These are phyloP conservation scores for Anthophora plumipes DNA, from an alignment of 2,888 invertebrate genomes.

Conservation along the genomic window DNA sequence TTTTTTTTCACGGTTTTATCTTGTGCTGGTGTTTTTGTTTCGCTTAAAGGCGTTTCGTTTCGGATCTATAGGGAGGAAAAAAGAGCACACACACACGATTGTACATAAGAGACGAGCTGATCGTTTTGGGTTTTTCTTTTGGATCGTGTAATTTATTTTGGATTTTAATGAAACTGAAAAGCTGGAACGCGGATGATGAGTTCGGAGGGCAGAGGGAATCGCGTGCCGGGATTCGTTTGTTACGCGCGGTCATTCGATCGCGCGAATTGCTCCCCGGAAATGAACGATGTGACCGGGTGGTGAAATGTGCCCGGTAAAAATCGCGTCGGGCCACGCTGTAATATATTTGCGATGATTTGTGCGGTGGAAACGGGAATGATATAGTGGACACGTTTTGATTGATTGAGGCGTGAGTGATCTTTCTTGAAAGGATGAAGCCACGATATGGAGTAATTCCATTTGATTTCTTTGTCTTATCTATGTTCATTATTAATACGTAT, in stretches of 20 bases:
- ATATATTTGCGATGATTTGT: slow-evolving; percentile 35
- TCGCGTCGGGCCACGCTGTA: neutral
- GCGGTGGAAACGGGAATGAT: neutral
- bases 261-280: slow-evolving; percentile 24
- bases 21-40: slow-evolving; percentile 22
- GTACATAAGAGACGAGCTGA: too few relatives aligned
- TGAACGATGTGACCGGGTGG: slow-evolving; percentile 16
- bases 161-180: slow-evolving; percentile 14
- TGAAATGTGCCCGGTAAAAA: slow-evolving; percentile 29
- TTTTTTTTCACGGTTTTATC: too few relatives aligned
- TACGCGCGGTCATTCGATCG: neutral
- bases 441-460: too few relatives aligned
- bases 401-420: neutral
- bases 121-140: neutral
- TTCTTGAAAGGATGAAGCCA: neutral
- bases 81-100: too few relatives aligned
- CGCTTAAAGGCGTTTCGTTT: slow-evolving; percentile 25
- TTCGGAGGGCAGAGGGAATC: neutral
- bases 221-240: slow-evolving; percentile 18
- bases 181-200: neutral
- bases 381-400: neutral
- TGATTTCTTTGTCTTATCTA: too few relatives aligned
- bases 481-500: too few relatives aligned
- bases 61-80: neutral
- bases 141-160: slow-evolving; percentile 38